These are phyloP conservation scores for Tauraco erythrolophus DNA, from an alignment of 2,113 vertebrate species.

Conservation along the genomic window DNA sequence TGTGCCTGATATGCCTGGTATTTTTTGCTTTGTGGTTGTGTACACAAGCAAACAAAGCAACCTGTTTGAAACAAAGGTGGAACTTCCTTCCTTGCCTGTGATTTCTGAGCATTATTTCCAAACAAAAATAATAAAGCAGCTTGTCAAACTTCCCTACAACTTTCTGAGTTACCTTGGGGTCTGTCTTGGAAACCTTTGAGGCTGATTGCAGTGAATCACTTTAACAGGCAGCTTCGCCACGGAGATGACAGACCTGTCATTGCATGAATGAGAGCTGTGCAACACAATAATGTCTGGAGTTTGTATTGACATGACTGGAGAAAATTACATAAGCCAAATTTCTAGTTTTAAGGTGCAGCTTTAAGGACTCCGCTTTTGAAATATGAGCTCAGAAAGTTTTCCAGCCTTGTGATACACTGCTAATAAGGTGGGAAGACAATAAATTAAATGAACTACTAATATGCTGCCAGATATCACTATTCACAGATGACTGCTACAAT, in stretches of 20 bases:
- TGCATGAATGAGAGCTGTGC: neutral
- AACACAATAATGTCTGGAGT: neutral
- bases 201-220: slow-evolving; percentile 8
- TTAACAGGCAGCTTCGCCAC: slow-evolving; percentile 3
- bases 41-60: neutral
- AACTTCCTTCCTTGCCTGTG: neutral
- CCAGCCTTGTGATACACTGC: slow-evolving; percentile 29
- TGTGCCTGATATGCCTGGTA: neutral
- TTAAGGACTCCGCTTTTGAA: slow-evolving; percentile 31
- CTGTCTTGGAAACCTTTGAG: slow-evolving; percentile 15
- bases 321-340: neutral
- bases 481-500: slow-evolving; percentile 54
- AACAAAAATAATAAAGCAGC: slow-evolving; percentile 16
- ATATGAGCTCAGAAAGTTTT: slow-evolving; percentile 32
- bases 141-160: slow-evolving; percentile 30
- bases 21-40: neutral
- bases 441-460: slow-evolving; percentile 39
- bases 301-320: neutral
- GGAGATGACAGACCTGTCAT: neutral
- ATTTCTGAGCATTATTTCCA: slow-evolving; percentile 6
- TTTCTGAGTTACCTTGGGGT: slow-evolving; percentile 14
- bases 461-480: slow-evolving; percentile 17
- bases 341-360: neutral
- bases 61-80: neutral
- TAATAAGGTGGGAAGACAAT: slow-evolving; percentile 57